phyloP scores from a whole-genome alignment of 2,888 invertebrate species.

The Himalopsyche japonica region DNA sequence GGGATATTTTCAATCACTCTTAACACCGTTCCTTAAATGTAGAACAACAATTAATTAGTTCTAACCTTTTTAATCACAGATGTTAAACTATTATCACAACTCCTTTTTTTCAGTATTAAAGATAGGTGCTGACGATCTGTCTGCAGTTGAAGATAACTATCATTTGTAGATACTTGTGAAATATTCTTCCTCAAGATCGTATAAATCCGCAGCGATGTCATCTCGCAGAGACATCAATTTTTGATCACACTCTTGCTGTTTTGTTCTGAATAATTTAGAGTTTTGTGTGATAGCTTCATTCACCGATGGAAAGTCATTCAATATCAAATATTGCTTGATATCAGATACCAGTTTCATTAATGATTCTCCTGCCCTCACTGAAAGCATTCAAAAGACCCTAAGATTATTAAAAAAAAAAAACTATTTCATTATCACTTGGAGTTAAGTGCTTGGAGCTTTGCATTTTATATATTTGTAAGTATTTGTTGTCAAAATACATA shows the following conservation, averaged over 20 bases:
- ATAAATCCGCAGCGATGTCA: conserved; percentile 92
- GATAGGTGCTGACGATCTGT: background rate
- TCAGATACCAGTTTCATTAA: conserved; percentile 96
- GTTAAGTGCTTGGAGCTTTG: no score
- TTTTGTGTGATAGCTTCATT: conserved; percentile 97
- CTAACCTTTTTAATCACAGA: no score
- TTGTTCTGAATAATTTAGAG: conserved; percentile 84
- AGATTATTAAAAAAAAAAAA: background rate
- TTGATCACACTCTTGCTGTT: conserved; percentile 91
- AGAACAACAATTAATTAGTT: no score
- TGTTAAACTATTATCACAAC: no score
- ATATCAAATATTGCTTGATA: conserved; percentile 95
- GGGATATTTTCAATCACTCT: no score
- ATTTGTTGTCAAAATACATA: no score
- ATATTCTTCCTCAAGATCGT: conserved; percentile 92
- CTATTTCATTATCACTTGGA: no score
- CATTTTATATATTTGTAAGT: no score
- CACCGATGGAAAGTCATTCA: conserved; percentile 97
- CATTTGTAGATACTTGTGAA: conserved; percentile 83
- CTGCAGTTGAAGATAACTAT: conserved; percentile 31
- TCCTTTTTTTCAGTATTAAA: no score
- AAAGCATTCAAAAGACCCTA: conserved; percentile 43
- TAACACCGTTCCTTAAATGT: no score
- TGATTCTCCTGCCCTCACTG: conserved; percentile 94
- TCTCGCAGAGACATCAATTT: conserved; percentile 90